Percentiles rank a stretch among this genome's conserved stretches.
phyloP scores from a whole-genome alignment of 2,888 invertebrate genomes.

The Villa cingulata region DNA sequence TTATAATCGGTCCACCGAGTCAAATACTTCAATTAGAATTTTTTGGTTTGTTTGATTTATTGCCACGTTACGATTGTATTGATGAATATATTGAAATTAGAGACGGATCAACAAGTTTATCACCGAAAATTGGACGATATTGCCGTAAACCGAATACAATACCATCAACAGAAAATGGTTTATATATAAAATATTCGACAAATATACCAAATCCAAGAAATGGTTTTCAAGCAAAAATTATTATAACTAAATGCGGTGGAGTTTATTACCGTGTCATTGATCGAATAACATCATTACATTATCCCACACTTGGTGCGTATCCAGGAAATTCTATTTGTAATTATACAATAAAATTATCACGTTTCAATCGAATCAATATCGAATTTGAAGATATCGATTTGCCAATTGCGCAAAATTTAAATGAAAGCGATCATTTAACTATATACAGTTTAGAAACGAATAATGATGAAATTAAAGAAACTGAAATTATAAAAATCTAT shows the following conservation, averaged over 20 bases:
- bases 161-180: slow-evolving; percentile 51
- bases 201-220: slow-evolving; percentile 52
- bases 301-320: slow-evolving; percentile 37
- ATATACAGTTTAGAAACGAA: slow-evolving; percentile 20
- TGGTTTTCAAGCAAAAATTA: slow-evolving; percentile 51
- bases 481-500: slow-evolving; percentile 23
- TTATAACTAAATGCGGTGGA: slow-evolving; percentile 51
- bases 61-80: slow-evolving; percentile 31
- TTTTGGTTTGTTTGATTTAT: slow-evolving; percentile 56
- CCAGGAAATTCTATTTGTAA: slow-evolving; percentile 42
- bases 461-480: neutral
- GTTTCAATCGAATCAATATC: too few relatives aligned
- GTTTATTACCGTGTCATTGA: slow-evolving; percentile 44
- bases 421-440: slow-evolving; percentile 32
- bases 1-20: slow-evolving; percentile 55
- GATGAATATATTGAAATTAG: slow-evolving; percentile 55
- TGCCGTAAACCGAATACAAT: slow-evolving; percentile 45
- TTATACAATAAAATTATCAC: slow-evolving; percentile 44
- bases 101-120: slow-evolving; percentile 63
- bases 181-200: slow-evolving; percentile 60
- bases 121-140: slow-evolving; percentile 49
- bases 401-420: slow-evolving; percentile 33
- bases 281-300: slow-evolving; percentile 52
- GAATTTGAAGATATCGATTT: too few relatives aligned
- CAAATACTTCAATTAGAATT: slow-evolving; percentile 66